Evolutionary conservation across 1,140 invertebrate species (phyloP), one percentile per base, ranked within the genome.

Genomic region (Heliothis subflexa): DNA sequence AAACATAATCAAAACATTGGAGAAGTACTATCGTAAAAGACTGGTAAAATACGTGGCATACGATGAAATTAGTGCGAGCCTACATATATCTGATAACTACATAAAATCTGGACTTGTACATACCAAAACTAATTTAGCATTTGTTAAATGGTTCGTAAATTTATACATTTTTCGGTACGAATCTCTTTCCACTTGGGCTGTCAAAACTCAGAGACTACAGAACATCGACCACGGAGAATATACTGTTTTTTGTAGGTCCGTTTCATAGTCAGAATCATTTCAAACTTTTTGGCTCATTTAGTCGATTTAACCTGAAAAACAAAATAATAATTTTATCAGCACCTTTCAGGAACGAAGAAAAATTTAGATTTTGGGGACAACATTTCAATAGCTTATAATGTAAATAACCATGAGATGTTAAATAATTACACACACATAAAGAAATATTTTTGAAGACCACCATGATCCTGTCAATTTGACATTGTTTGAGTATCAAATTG

Each of bases 101-200:
- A 57, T 45, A 7, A 64, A 77, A 71, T 28, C 55, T 73, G 40
- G 66, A 57, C 25, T 68, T 50, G 47, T 83, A 92, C 88, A 81
- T 89, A 94, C 93, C 89, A 94, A 87, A 86, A 94, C 86, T 83
- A 93, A 88, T 83, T 88, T 90, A 76, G 91, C 80, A 87, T 90
- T 91, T 76, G 88, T 78, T 91, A 94, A 83, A 88, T 90, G 86
- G 62, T 89, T 93, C 64, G 89, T 89, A 91, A 94, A 91, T 93
- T 88, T 92, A 71, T 91, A 92, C 93, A 94, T 93, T 93, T 75
- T 94, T 93, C 89, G 91, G 89, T 86, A 91, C 83, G 85, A 83
- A 89, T 87, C 86, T 89, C 86, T 89, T 88, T 88, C 84, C 85
- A 88, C 87, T 90, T 84, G 86, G 86, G 83, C 88, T 89, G 90